Conservation (phyloP, 2,888 invertebrate genomes). For the Mylabris sibirica region DNA sequence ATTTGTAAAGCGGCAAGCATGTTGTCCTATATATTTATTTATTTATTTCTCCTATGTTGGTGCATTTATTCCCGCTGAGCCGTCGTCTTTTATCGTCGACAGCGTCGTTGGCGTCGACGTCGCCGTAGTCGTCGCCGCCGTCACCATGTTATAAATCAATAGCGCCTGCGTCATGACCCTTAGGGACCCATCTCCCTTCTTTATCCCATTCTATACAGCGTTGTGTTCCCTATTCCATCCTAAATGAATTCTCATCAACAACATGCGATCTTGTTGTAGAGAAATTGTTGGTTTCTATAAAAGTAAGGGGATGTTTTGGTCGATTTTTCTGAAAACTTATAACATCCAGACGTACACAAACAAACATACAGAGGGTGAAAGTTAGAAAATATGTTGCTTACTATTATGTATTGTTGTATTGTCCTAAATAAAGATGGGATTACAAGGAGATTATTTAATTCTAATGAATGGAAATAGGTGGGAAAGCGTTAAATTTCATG, state of each 20-base stretch:
- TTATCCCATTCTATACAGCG: not conserved
- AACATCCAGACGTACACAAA: not conserved
- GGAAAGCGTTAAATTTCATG: not conserved
- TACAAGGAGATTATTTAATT: not conserved
- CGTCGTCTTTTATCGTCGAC: not conserved
- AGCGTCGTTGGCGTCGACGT: not conserved
- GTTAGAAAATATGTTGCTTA: not conserved
- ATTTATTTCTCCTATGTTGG: not conserved
- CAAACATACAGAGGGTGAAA: not conserved
- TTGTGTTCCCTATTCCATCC: not conserved
- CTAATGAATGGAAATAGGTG: not conserved
- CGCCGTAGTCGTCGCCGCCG: not conserved
- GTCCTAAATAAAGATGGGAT: not conserved
- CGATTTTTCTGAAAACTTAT: not conserved
- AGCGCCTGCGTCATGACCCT: slow-evolving; percentile 10
- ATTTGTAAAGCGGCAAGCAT: not conserved
- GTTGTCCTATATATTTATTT: not conserved
- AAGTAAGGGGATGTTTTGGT: not conserved
- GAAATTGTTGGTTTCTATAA: not conserved
- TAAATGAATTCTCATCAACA: slow-evolving; percentile 8
- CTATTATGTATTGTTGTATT: not conserved
- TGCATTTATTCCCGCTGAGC: not conserved
- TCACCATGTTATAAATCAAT: not conserved
- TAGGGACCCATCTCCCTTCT: slow-evolving; percentile 2
- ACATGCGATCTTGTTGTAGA: not conserved